These are phyloP conservation scores for Scaptomyza cyrtandrae DNA, from an alignment of 2,888 invertebrate genomes.

Conservation along the genomic window DNA sequence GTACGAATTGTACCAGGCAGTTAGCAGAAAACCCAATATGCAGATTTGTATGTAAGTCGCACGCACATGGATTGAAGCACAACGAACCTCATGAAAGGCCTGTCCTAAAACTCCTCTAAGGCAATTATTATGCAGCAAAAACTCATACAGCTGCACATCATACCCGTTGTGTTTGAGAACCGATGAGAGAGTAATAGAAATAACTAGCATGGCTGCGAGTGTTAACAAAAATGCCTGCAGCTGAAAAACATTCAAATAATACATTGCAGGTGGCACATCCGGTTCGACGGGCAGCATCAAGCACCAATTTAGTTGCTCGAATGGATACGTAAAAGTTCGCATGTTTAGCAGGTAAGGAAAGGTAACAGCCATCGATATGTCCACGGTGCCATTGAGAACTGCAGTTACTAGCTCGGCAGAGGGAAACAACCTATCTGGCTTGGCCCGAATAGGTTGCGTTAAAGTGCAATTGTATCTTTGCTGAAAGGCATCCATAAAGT, in stretches of 20 bases:
- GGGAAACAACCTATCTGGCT: constrained; percentile 38
- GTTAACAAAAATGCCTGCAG: constrained; percentile 61
- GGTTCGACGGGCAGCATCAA: constrained; percentile 79
- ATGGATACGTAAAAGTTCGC: constrained; percentile 67
- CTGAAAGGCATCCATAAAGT: constrained; percentile 70
- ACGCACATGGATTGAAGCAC: constrained; percentile 65
- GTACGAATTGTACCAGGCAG: constrained; percentile 79
- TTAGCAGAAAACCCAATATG: constrained; percentile 75
- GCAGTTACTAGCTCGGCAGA: constrained; percentile 54
- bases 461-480: constrained; percentile 67
- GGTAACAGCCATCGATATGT: constrained; percentile 67
- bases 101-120: constrained; percentile 78
- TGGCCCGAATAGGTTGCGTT: constrained; percentile 48
- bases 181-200: constrained; percentile 66
- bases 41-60: constrained; percentile 79
- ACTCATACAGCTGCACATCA: constrained; percentile 52
- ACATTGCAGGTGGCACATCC: constrained; percentile 68
- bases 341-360: constrained; percentile 43
- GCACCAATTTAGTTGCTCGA: constrained; percentile 71
- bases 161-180: constrained; percentile 61
- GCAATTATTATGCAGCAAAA: constrained; percentile 76
- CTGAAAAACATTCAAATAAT: constrained; percentile 74
- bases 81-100: constrained; percentile 67
- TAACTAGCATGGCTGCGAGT: constrained; percentile 47
- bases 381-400: constrained; percentile 69